Evolutionary conservation across 2,113 vertebrate species (phyloP), one percentile per base, ranked within the genome.

Genomic region (Monarcha castaneiventris): DNA sequence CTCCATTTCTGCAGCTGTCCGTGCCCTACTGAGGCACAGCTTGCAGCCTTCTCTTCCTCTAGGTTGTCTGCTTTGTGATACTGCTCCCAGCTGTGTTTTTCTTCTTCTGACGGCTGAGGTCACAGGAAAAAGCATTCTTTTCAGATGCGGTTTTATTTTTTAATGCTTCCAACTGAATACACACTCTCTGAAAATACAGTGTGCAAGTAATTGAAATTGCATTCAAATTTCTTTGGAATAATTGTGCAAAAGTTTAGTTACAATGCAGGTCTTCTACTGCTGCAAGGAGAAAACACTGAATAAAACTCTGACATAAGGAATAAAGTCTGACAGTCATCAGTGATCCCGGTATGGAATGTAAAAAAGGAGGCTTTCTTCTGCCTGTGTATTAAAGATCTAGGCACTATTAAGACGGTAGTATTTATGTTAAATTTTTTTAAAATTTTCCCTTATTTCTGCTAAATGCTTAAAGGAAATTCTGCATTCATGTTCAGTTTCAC

Each of bases 81-180:
- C 75, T 84, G 63, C 81, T 97, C 94, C 95, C 96, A 95, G 96
- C 94, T 97, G 96, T 96, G 95, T 94, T 96, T 96, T 95, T 91
- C 82, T 93, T 91, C 89, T 95, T 83, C 85, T 92, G 88, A 90
- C 3, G 16, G 64, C 74, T 89, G 92, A 96, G 87, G 93, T 94
- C 93, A 96, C 90, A 87, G 68, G 90, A 84, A 96, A 94, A 97
- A 89, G 16, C 63, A 62, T 93, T 94, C 88, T 95, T 78, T 72
- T 86, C 82, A 90, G 52, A 93, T n/a, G 46, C 0, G 1, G 66
- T 55, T 96, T 71, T 87, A 71, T 79, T 74, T 94, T 92, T 86
- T 92, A 92, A 82, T 89, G 81, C 49, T 61, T 82, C 59, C 81
- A 67, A 94, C 37, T 87, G 84, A 85, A 94, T 56, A 74, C 48